Percentiles rank a stretch among this genome's conserved stretches.
Evolutionary conservation across 2,797 vertebrate species (phyloP).

Genomic region (Cirrhinus mrigala): DNA sequence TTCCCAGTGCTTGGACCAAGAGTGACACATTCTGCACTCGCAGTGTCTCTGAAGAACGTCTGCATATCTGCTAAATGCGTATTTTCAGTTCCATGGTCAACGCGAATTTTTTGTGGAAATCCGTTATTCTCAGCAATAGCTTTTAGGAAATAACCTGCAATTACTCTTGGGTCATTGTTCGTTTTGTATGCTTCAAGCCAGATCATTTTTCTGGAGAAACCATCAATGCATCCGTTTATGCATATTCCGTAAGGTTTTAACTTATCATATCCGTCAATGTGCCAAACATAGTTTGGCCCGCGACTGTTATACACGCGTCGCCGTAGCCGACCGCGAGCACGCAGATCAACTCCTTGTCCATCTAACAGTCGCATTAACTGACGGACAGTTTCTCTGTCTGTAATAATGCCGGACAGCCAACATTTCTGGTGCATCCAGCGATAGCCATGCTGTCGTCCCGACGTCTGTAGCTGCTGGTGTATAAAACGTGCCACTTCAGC

Average conservation of each 20-base stretch:
- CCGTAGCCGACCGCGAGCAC: neutral
- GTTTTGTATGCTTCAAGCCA: conserved; percentile 48
- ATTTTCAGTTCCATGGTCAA: conserved; percentile 34
- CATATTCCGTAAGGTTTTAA: conserved; percentile 38
- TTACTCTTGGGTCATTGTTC: conserved; percentile 44
- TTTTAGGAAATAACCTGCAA: conserved; percentile 43
- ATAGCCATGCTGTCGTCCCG: conserved; percentile 14
- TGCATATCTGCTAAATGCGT: no score
- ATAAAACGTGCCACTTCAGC: conserved; percentile 13
- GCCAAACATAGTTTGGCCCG: conserved; percentile 45
- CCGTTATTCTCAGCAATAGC: conserved; percentile 2
- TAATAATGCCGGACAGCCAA: neutral
- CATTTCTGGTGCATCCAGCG: conserved; percentile 33
- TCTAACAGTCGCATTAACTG: conserved; percentile 18
- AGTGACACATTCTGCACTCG: conserved; percentile 38
- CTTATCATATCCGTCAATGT: conserved; percentile 42
- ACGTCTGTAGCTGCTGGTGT: neutral
- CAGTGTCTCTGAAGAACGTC: no score
- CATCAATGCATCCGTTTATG: conserved; percentile 45
- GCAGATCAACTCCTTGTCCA: conserved; percentile 25
- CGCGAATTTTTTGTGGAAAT: conserved; percentile 1
- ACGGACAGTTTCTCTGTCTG: neutral
- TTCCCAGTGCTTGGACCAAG: conserved; percentile 61
- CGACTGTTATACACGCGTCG: conserved; percentile 23
- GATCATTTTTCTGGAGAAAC: conserved; percentile 47